Percentiles rank a stretch among this genome's conserved stretches.
Conservation (phyloP, 1,140 invertebrate species). For the Drosophila aff. region DNA sequence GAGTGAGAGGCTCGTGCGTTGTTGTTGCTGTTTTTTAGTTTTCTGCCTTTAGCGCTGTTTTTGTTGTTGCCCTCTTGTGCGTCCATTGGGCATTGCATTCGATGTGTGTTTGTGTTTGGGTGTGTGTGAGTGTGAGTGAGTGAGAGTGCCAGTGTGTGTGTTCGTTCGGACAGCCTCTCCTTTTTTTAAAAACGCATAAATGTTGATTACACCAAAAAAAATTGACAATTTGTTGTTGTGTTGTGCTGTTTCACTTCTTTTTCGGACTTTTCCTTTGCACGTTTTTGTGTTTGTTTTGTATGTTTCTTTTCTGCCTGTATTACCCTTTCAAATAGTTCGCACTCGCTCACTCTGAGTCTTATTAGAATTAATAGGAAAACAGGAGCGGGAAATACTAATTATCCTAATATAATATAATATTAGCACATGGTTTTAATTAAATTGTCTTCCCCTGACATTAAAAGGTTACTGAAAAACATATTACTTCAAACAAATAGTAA, state of each 20-base stretch:
- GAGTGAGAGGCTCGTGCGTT: constrained; percentile 28
- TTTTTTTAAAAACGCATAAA: constrained; percentile 73
- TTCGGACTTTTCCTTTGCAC: not conserved
- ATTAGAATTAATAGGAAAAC: not conserved
- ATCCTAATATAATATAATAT: too few species aligned
- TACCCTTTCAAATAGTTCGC: not conserved
- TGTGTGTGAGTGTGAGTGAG: constrained; percentile 6
- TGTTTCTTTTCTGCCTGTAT: not conserved
- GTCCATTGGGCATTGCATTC: constrained; percentile 69
- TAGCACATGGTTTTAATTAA: too few species aligned
- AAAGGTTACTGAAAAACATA: too few species aligned
- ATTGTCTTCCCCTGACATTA: too few species aligned
- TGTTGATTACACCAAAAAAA: constrained; percentile 75
- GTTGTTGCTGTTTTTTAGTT: constrained; percentile 39
- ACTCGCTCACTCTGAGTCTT: too few species aligned
- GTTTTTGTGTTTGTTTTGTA: not conserved
- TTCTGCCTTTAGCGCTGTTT: constrained; percentile 38
- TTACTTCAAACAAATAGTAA: too few species aligned
- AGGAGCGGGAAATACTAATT: not conserved
- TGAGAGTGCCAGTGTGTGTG: constrained; percentile 15
- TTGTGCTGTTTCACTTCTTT: constrained; percentile 19
- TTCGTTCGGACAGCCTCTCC: constrained; percentile 55
- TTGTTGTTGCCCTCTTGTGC: constrained; percentile 47
- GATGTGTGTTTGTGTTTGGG: not conserved
- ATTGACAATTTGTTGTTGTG: constrained; percentile 62